Conservation (phyloP, 2,888 invertebrate genomes). For the Seira musarum region DNA sequence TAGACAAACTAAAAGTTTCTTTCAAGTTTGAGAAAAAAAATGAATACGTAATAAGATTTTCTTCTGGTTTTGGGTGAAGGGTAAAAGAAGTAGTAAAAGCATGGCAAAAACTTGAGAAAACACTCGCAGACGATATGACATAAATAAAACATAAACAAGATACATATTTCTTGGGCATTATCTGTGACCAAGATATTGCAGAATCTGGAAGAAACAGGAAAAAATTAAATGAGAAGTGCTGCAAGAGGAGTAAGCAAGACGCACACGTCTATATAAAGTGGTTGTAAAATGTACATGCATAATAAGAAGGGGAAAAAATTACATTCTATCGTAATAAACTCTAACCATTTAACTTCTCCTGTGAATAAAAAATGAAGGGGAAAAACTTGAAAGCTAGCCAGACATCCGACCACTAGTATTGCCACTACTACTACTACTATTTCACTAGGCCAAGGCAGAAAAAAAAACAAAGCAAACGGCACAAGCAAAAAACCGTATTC, state of each 20-base stretch:
- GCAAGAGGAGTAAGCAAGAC: conserved; percentile 3
- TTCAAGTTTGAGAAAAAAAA: conserved; percentile 1
- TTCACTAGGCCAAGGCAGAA: too few relatives aligned
- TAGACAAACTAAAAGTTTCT: too few relatives aligned
- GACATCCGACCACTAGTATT: conserved; percentile 29
- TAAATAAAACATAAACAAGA: conserved; percentile 64
- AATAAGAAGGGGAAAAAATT: conserved; percentile 42
- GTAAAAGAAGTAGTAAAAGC: too few relatives aligned
- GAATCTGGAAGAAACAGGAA: conserved; percentile 28
- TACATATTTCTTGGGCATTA: conserved; percentile 45
- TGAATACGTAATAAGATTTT: conserved; percentile 12
- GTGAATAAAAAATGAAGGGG: conserved; percentile 44
- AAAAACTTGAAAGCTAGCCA: conserved; percentile 50
- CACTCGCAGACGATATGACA: conserved; percentile 55
- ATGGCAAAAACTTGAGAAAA: conserved; percentile 35
- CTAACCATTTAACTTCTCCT: conserved; percentile 51
- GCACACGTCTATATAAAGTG: conserved; percentile 2
- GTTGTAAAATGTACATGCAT: conserved; percentile 18
- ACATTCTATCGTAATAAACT: conserved; percentile 51
- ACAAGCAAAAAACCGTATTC: too few relatives aligned
- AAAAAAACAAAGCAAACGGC: too few relatives aligned
- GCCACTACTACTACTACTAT: too few relatives aligned
- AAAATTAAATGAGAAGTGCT: not conserved
- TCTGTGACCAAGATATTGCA: conserved; percentile 35
- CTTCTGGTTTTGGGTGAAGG: not conserved